Evolutionary conservation across 2,888 invertebrate genomes (phyloP).

Genomic region (Ichneumon xanthorius): DNA sequence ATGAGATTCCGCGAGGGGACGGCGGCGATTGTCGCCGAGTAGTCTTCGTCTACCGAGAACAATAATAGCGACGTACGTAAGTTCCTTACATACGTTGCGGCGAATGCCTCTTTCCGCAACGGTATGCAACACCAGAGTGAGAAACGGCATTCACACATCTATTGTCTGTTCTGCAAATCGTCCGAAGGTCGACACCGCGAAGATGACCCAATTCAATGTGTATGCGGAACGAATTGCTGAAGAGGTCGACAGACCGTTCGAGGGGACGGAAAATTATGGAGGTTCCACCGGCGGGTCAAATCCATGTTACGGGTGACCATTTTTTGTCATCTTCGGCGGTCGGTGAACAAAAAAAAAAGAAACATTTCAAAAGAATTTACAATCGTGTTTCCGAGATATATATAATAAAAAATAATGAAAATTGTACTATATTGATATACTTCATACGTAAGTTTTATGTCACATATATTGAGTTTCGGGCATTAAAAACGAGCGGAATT

Average conservation of each 20-base stretch:
- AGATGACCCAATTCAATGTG: conserved; percentile 42
- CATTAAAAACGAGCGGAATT: too few relatives aligned
- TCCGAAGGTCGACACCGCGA: conserved; percentile 27
- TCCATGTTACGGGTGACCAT: too few relatives aligned
- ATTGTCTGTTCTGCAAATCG: conserved; percentile 40
- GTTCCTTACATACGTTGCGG: conserved; percentile 24
- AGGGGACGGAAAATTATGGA: not conserved
- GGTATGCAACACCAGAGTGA: not conserved
- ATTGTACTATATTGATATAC: too few relatives aligned
- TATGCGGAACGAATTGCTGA: conserved; percentile 19
- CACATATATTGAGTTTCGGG: too few relatives aligned
- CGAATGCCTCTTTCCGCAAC: conserved; percentile 1
- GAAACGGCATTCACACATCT: conserved; percentile 14
- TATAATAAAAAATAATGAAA: too few relatives aligned
- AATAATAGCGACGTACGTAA: conserved; percentile 47
- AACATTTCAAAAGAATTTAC: too few relatives aligned
- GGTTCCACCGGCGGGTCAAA: too few relatives aligned
- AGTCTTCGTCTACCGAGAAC: conserved; percentile 36
- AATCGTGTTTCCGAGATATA: too few relatives aligned
- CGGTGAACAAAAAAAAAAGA: too few relatives aligned
- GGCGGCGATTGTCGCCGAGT: conserved; percentile 40
- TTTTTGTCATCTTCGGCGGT: too few relatives aligned
- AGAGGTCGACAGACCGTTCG: not conserved
- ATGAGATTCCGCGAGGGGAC: conserved; percentile 38
- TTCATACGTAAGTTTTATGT: too few relatives aligned